Conservation (phyloP, 2,113 vertebrate genomes). For the Orientallactaga bullata region DNA sequence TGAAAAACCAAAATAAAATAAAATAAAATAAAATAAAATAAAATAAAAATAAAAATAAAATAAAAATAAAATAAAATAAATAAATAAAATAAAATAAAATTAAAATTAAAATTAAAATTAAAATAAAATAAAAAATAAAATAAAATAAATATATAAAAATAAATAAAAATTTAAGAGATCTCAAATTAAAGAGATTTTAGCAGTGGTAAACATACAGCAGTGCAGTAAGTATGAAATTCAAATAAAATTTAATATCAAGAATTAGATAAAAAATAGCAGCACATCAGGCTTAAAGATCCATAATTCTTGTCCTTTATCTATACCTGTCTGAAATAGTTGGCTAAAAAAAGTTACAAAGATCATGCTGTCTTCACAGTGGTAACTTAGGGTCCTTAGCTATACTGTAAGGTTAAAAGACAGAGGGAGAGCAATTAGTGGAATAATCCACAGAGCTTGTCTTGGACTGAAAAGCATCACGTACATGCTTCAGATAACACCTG, state of each 20-base stretch:
- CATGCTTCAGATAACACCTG: neutral
- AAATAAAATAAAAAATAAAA: too few species aligned
- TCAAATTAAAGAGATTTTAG: neutral
- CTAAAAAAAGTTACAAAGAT: neutral
- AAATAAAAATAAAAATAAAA: too few species aligned
- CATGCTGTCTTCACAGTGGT: neutral
- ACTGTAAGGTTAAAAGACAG: neutral
- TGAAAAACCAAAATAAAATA: too few species aligned
- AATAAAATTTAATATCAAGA: neutral
- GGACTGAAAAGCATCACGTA: neutral
- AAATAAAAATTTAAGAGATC: constrained; percentile 51
- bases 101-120: too few species aligned
- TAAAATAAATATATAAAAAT: neutral
- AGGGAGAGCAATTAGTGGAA: neutral
- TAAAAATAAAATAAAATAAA: too few species aligned
- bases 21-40: too few species aligned
- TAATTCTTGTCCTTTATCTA: neutral
- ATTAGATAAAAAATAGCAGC: neutral
- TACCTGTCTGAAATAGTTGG: neutral
- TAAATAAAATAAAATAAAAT: too few species aligned
- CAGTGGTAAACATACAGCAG: neutral
- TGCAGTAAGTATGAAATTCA: neutral
- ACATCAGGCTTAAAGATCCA: neutral
- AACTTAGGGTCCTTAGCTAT: neutral
- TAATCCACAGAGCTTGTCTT: neutral